Conservation (phyloP, 1,140 invertebrate genomes). For the Tetranychus cinnabarinus region DNA sequence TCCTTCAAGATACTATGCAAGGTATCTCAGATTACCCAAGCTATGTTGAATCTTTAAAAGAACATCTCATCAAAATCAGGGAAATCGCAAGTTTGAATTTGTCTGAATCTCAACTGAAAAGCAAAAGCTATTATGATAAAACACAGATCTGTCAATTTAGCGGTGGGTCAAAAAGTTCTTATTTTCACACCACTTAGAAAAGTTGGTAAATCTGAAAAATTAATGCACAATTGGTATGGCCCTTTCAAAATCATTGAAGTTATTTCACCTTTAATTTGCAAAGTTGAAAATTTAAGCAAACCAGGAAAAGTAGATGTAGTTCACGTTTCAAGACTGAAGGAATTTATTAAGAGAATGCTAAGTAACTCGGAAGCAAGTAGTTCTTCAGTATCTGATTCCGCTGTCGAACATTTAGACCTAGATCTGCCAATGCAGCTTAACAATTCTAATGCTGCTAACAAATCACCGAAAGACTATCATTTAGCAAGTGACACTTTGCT, state of each 20-base stretch:
- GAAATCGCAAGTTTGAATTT: neutral
- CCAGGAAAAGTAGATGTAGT: neutral
- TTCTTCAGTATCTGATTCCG: no score
- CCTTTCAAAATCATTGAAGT: constrained; percentile 2
- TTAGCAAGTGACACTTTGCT: no score
- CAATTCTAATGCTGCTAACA: no score
- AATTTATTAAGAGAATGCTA: neutral
- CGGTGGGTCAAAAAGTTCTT: constrained; percentile 5
- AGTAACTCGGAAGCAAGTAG: no score
- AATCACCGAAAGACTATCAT: no score
- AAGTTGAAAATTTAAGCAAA: neutral
- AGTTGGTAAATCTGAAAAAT: constrained; percentile 3
- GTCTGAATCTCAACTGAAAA: neutral
- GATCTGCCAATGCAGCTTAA: no score
- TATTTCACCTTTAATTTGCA: neutral
- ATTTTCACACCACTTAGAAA: constrained; percentile 5
- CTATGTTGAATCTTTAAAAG: neutral
- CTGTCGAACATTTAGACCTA: no score
- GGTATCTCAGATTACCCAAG: neutral
- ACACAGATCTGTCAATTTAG: neutral
- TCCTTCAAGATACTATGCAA: neutral
- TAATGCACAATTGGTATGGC: constrained; percentile 5
- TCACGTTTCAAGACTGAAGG: neutral
- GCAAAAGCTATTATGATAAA: neutral
- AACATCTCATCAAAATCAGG: neutral